These are phyloP conservation scores for Darevskia mixta DNA, from an alignment of 2,797 vertebrate species.

Conservation along the genomic window DNA sequence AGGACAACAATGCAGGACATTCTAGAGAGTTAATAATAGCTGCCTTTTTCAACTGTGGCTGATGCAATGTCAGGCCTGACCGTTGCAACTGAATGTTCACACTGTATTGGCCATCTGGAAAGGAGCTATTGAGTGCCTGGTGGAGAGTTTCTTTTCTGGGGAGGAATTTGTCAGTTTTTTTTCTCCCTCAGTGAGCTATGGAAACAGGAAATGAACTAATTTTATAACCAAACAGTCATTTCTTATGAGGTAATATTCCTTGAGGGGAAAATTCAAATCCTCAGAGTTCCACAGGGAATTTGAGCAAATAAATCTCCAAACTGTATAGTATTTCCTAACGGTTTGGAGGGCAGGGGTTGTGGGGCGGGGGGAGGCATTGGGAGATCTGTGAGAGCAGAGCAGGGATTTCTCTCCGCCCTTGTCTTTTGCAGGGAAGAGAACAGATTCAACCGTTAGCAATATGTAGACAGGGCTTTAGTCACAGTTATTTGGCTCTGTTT, in stretches of 20 bases:
- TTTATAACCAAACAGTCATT: slow-evolving; percentile 35
- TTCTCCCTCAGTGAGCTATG: not conserved
- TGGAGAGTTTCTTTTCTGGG: not conserved
- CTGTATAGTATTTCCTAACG: not conserved
- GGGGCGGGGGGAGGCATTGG: not conserved
- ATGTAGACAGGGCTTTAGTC: not conserved
- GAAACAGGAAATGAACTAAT: slow-evolving; percentile 7
- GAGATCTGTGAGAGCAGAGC: not conserved
- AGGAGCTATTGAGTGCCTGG: slow-evolving; percentile 8
- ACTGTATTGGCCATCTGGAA: slow-evolving; percentile 45
- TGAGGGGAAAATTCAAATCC: slow-evolving; percentile 14
- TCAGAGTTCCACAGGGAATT: not conserved
- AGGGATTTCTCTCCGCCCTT: not conserved
- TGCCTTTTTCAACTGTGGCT: not conserved
- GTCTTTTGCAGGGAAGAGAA: not conserved
- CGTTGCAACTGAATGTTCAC: slow-evolving; percentile 1
- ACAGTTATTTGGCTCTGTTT: not conserved
- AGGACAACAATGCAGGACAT: not conserved
- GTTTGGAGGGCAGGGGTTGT: not conserved
- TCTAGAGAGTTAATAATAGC: slow-evolving; percentile 29
- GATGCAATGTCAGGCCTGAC: rapidly evolving
- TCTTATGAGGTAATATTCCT: slow-evolving; percentile 34
- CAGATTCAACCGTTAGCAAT: not conserved
- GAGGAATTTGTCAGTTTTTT: slow-evolving; percentile 16
- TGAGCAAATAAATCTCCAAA: not conserved